Base-by-base conservation (phyloP, 2,113 vertebrate species). In the Perca schrenkii region DNA sequence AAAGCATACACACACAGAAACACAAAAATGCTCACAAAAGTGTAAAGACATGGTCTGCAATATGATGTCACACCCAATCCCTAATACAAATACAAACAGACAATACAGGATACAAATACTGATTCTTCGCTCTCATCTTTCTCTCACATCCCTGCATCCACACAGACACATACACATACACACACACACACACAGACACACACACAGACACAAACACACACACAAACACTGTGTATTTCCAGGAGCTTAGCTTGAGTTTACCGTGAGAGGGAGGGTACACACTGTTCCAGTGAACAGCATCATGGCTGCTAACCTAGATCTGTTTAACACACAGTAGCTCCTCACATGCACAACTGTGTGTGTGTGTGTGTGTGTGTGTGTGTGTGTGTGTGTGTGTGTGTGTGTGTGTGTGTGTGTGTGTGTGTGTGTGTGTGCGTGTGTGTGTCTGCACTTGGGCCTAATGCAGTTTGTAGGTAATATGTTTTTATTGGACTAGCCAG, bases 221-320 rank as follows among this genome's bases (percentile, higher is more conserved):
- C 43, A 66, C 54, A 31, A 49, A 53, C 62, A 11, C 43, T 50
- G 58, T 50, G 58, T 78, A 60, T 81, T 77, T 85, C 70, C 67
- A 62, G 72, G 65, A 62, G 64, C 78, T 82, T 68, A 71, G 77
- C 50, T 62, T 82, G 77, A 81, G 79, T 74, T 68, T 72, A 57
- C 76, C 21, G 69, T 52, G 78, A 85, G 63, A 77, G 70, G 83
- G 74, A 17, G 73, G 80, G 90, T 87, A 92, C 90, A 88, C 36
- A 50, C 85, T 88, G 90, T 90, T 93, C 87, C 79, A 78, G 81
- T 79, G 70, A 91, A 83, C 81, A 72, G 65, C 64, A 84, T 74
- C 69, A 68, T 22, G 34, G 81, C 83, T 84, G 80, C 85, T 90
- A 92, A 92, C 88, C 90, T 74, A 92, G 89, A 93, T 92, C 88